Base-by-base conservation (phyloP, 2,113 vertebrate species). In the Antechinus flavipes region DNA sequence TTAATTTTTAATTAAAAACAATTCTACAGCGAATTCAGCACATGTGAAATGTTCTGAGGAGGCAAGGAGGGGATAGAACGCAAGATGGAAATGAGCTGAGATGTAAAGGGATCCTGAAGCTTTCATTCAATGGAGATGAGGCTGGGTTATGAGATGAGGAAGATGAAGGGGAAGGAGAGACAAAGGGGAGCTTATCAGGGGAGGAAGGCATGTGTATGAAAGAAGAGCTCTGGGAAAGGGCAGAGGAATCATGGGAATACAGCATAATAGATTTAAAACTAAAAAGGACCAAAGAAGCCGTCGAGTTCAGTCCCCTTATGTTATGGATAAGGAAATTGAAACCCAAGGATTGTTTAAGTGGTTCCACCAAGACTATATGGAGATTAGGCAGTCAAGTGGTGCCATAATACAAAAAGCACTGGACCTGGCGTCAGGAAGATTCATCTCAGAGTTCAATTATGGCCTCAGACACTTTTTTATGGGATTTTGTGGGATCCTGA, bases 1-100 rank as follows among this genome's bases (percentile, higher is more conserved):
- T 93, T 25, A 0, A 10, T 10, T 22, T n/a, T 3, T 46, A 23
- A 7, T 3, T 1, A 0, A 9, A 46, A 58, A 24, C 11, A 0
- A 35, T 16, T 54, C 84, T 90, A 91, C 92, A 14, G 19, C 0
- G 68, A 84, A 42, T 84, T 84, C 68, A 84, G 68, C 19, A 23
- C 68, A 84, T 23, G n/a, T 42, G n/a, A 84, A 84, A 42, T 84
- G 35, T 42, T 84, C 68, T 42, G 68, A 84, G 68, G 68, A 84
- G 68, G n/a, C 16, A 84, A 42, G 68, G n/a, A 42, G 68, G 68
- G 42, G 68, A 23, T 84, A 16, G n/a, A 84, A 84, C 6, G 42
- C 6, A 84, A 84, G 68, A 42, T 84, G n/a, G 68, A 84, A 84
- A 84, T 84, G n/a, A 23, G 19, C 68, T 84, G 68, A 84, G 68